These are phyloP conservation scores for Echiichthys vipera DNA, from an alignment of 2,797 vertebrate genomes.

Conservation along the genomic window DNA sequence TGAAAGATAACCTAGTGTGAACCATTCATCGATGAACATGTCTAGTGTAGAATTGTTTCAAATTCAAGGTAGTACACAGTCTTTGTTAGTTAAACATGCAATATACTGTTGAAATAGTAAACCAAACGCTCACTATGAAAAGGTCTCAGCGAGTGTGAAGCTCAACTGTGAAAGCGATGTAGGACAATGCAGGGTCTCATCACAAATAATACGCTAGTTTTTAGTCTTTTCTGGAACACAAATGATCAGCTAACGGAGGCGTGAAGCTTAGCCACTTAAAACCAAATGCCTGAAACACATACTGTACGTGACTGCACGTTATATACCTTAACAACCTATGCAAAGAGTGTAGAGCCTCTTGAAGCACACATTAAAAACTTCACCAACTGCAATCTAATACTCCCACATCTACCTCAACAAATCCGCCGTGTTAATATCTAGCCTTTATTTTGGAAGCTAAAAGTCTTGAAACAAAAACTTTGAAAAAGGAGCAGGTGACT, in stretches of 20 bases:
- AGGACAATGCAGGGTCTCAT: constrained; percentile 62
- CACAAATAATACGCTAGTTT: constrained; percentile 67
- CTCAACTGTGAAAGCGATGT: constrained; percentile 63
- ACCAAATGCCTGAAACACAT: constrained; percentile 79
- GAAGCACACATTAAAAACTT: constrained; percentile 75
- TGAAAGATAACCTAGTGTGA: constrained; percentile 82
- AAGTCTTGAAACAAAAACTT: constrained; percentile 73
- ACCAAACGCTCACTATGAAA: constrained; percentile 73
- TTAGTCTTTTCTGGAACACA: constrained; percentile 72
- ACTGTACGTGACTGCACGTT: constrained; percentile 76
- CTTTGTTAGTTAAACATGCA: constrained; percentile 86
- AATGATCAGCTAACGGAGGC: constrained; percentile 73
- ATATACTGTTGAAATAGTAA: constrained; percentile 81
- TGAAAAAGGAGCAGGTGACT: constrained; percentile 61
- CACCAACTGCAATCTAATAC: constrained; percentile 77
- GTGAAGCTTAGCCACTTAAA: constrained; percentile 71
- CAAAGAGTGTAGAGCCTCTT: constrained; percentile 61
- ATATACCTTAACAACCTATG: constrained; percentile 75
- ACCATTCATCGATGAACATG: constrained; percentile 80
- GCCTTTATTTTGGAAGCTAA: constrained; percentile 82
- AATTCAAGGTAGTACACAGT: constrained; percentile 80
- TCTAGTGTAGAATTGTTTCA: constrained; percentile 76
- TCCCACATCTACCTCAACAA: constrained; percentile 75
- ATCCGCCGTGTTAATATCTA: constrained; percentile 82
- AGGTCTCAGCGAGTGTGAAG: constrained; percentile 65